These are phyloP conservation scores for Polylopha cassiicola DNA, from an alignment of 2,888 invertebrate species.

Conservation along the genomic window DNA sequence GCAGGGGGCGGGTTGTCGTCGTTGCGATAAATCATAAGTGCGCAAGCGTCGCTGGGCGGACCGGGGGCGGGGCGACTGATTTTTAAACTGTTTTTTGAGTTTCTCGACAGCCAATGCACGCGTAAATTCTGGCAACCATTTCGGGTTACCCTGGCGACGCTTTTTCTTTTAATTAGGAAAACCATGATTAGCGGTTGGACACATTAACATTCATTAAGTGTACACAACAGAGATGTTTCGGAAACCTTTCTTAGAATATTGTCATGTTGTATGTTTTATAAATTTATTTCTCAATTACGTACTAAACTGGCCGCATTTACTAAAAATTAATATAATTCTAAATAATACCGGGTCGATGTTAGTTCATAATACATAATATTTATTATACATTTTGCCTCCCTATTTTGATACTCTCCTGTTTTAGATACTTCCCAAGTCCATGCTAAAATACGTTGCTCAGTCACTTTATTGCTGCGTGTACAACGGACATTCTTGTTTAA, in stretches of 20 bases:
- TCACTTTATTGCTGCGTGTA: no score
- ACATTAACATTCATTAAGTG: no score
- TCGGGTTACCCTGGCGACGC: conserved; percentile 64
- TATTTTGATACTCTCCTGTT: no score
- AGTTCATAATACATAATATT: no score
- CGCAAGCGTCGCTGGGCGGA: conserved; percentile 67
- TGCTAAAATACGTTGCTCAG: no score
- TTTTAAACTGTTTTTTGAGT: conserved; percentile 76
- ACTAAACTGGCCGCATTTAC: no score
- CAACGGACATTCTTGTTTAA: no score
- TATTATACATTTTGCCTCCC: no score
- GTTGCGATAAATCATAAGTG: conserved; percentile 75
- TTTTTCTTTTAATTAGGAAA: conserved; percentile 72
- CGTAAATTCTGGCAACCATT: conserved; percentile 65
- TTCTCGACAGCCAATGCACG: conserved; percentile 65
- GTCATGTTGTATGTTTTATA: background rate
- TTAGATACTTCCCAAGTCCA: no score
- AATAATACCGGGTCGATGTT: no score
- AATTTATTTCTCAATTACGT: no score
- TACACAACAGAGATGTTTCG: background rate
- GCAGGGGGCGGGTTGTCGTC: conserved; percentile 70
- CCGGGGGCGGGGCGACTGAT: conserved; percentile 71
- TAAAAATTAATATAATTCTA: no score
- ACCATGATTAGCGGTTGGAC: conserved; percentile 63
- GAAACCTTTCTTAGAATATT: background rate